These are phyloP conservation scores for Propsilocerus akamusi DNA, from an alignment of 1,140 invertebrate genomes.

Conservation along the genomic window DNA sequence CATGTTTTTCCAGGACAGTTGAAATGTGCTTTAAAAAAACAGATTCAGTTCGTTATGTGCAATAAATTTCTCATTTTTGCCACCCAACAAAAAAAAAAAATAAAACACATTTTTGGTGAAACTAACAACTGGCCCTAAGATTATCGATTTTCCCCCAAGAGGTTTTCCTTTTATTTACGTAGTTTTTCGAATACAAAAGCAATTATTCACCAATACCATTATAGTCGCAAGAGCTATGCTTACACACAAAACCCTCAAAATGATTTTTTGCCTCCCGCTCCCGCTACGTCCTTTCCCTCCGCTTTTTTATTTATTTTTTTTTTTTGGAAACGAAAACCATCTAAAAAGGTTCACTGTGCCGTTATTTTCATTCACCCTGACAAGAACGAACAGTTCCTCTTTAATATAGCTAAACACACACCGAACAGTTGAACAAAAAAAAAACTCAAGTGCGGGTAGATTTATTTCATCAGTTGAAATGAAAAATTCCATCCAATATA, in stretches of 20 bases:
- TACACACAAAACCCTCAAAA: not conserved
- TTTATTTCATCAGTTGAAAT: constrained; percentile 4
- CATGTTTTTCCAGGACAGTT: too few relatives aligned
- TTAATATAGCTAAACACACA: not conserved
- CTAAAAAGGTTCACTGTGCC: too few relatives aligned
- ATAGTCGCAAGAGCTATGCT: too few relatives aligned
- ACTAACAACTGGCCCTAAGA: constrained; percentile 4
- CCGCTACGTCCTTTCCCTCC: not conserved
- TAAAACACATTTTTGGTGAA: too few relatives aligned
- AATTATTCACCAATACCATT: constrained; percentile 3
- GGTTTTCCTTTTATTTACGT: constrained; percentile 3
- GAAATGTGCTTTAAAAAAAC: too few relatives aligned
- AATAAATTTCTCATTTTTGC: too few relatives aligned
- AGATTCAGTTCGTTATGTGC: too few relatives aligned
- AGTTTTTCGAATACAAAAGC: constrained; percentile 3
- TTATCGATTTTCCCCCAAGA: constrained; percentile 3
- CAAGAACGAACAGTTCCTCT: not conserved
- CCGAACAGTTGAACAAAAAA: not conserved
- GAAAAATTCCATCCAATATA: not conserved
- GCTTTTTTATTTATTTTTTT: not conserved
- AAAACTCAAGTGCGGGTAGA: not conserved
- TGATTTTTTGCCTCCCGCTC: not conserved
- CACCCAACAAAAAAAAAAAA: too few relatives aligned
- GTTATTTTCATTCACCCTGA: too few relatives aligned
- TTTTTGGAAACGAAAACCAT: not conserved